Evolutionary conservation across 2,113 vertebrate species (phyloP), one percentile per base, ranked within the genome.

Genomic region (Triplophysa siluroides): DNA sequence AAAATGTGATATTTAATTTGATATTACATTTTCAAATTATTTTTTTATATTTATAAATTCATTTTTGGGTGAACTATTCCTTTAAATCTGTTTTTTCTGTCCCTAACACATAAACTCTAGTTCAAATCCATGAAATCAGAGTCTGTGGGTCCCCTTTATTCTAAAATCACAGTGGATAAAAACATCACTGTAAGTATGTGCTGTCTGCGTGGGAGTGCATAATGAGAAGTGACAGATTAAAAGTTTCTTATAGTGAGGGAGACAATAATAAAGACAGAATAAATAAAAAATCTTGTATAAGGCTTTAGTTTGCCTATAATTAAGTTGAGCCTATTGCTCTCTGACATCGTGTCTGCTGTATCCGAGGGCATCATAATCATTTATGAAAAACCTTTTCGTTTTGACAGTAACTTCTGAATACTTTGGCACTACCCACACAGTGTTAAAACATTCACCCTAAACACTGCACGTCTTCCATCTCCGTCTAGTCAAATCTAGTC

Each of bases 381-480:
- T 67, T 79, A 78, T 74, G 76, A 67, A 81, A 86, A 78, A 54
- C 65, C 50, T 80, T 85, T 85, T 88, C 50, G 50, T 23, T 23
- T 76, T 86, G 81, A 84, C 85, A 86, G 67, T 18, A 41, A 29
- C 1, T 0, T 33, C 67, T 87, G 83, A 89, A 88, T 87, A 88
- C 88, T 87, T 86, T 81, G 82, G 61, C 81, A 71, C 75, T 67
- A 78, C 81, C 66, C 81, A 83, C 82, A 78, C 21, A 64, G 84
- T 69, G 76, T 87, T 86, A 86, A 85, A 67, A 61, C 75, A 78
- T 86, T 61, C 45, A 45, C 21, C 19, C 58, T 33, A 62, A 77
- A 70, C 45, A 64, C 3, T 64, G 24, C 33, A 78, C 70, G 82
- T 50, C 62, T 50, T 61, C n/a, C 29, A 38, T 83, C 82, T 78